phyloP scores from a whole-genome alignment of 2,113 vertebrate genomes.

The Dipodomys stephensi region DNA sequence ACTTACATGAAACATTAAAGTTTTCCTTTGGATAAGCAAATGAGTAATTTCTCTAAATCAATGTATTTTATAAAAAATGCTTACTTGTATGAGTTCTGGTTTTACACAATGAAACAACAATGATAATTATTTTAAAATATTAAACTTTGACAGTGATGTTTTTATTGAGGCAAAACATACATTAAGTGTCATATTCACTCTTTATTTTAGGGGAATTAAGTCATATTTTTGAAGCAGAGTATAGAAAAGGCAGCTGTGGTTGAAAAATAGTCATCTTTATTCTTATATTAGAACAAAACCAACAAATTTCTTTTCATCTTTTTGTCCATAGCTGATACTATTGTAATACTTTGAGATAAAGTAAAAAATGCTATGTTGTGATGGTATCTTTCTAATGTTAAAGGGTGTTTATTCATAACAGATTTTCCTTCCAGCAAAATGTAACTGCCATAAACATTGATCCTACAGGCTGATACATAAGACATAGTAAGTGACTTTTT shows the following conservation, averaged over 20 bases:
- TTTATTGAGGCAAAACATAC: neutral
- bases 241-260: accelerated
- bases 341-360: neutral
- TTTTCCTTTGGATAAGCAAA: neutral
- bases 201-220: neutral
- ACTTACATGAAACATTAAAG: neutral
- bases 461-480: neutral
- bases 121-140: neutral
- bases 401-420: neutral
- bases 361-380: neutral
- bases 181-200: neutral
- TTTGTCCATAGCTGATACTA: neutral
- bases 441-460: neutral
- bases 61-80: neutral
- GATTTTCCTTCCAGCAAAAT: neutral
- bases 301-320: neutral
- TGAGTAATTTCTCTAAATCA: neutral
- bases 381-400: neutral
- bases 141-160: neutral
- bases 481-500: neutral
- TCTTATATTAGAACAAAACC: neutral
- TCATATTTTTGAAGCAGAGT: neutral
- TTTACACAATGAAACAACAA: neutral
- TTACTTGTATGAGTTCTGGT: neutral
- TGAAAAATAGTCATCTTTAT: neutral